Base-by-base conservation (phyloP, 1,140 invertebrate species). In the Carposina sasakii region DNA sequence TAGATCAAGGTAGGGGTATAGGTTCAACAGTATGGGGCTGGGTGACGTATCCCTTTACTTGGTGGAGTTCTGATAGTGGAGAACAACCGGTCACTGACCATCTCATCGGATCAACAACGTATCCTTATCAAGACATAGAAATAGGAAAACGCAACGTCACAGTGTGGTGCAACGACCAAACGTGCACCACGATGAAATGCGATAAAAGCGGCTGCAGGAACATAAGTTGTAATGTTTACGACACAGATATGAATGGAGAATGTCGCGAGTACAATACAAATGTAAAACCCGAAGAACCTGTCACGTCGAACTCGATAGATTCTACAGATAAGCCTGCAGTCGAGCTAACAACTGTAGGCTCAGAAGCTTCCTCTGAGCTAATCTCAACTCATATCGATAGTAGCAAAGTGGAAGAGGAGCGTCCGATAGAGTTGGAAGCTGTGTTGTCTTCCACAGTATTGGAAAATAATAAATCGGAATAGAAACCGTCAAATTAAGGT, bases 111-210 rank as follows among this genome's bases (percentile, higher is more conserved):
- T 57, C 9, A 51, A 63, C 45, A 16, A 57, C 49, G 24, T 49
- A 48, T 1, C 59, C 62, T 1, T 46, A 63, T 33, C 63, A 71
- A 21, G 48, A 60, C 37, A 66, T 75, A 47, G 74, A 76, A 41
- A 66, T 77, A 21, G 60, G 57, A 8, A 71, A 60, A 34, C 71
- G 67, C 21, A 84, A 83, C 40, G 68, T 84, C 0, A 81, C 70
- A 2, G 70, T 85, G 4, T 74, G 67, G 66, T 85, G 83, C 57
- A 82, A 83, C 56, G 77, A 85, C 13, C 83, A 86, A 51, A 84
- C 71, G 8, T 85, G 81, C 41, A 85, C 72, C 5, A 85, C 78
- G 0, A 76, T 73, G 57, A 78, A 65, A 47, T 84, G 82, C 48
- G 63, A 74, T 30, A 72, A 64, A 43, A 55, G 58, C 24, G 71